Conservation (phyloP, 2,797 vertebrate species). For the Neoniphon sammara region DNA sequence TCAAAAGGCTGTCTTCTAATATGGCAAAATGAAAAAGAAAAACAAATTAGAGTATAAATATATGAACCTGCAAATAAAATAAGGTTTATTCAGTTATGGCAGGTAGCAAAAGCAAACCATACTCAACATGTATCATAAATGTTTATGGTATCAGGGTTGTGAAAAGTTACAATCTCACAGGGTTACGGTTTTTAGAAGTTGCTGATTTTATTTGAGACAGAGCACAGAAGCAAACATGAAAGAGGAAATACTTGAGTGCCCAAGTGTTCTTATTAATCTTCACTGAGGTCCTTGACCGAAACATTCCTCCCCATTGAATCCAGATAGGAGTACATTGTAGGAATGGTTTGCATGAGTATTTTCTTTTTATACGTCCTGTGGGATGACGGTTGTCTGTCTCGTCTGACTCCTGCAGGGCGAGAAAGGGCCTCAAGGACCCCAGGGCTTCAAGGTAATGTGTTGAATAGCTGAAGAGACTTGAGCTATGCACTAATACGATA, state of each 20-base stretch:
- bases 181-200: constrained; percentile 27
- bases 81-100: constrained; percentile 1
- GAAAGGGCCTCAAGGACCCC: constrained; percentile 82
- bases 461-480: background rate
- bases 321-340: constrained; percentile 15
- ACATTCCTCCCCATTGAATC: background rate
- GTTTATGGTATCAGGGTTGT: background rate
- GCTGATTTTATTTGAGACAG: constrained; percentile 29
- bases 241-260: constrained; percentile 27
- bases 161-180: background rate
- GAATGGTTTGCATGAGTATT: constrained; percentile 39
- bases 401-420: constrained; percentile 82
- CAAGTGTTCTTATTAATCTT: constrained; percentile 42
- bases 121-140: background rate
- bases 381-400: constrained; percentile 46
- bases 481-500: background rate
- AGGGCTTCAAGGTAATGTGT: constrained; percentile 88
- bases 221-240: constrained; percentile 28
- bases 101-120: constrained; percentile 1
- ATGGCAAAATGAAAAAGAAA: constrained; percentile 24
- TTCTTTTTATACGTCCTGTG: constrained; percentile 35
- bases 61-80: constrained; percentile 1
- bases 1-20: constrained; percentile 25
- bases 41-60: background rate
- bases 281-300: constrained; percentile 46